Evolutionary conservation across 2,797 vertebrate genomes (phyloP), one percentile per base, ranked within the genome.

Genomic region (Mus caroli): DNA sequence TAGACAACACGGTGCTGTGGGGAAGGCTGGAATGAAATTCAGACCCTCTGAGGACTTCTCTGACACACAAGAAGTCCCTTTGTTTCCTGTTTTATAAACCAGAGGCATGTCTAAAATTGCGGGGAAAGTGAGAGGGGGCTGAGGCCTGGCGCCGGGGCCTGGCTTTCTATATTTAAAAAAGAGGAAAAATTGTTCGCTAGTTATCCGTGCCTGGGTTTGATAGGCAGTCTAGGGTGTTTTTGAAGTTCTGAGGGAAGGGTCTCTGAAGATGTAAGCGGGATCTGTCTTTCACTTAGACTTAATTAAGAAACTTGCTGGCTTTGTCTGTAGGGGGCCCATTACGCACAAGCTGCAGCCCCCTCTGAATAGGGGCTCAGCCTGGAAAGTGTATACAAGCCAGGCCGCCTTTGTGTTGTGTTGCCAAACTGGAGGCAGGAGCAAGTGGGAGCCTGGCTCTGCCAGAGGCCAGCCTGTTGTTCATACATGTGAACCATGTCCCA

Each of bases 261-360:
- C 98, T 97, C 95, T 60, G 93, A 95, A 97, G 96, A 96, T 98
- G 98, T 97, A 97, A 99, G 98, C 96, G 96, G 98, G 99, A 98
- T 98, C 98, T 54, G 97, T 98, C 98, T 98, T 98, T 98, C 98
- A 98, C 98, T 98, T 97, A 28, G 97, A 94, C 98, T 99, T 99
- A 98, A 99, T 98, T 98, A 98, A 98, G 97, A 97, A 98, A 97
- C 98, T 98, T 92, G 15, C 97, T 82, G 94, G 97, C 98, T 99
- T 99, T 99, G 99, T 98, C 98, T 98, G 31, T 43, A 97, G 95
- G 98, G 97, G 97, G 97, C 97, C 97, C 37, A 52, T 96, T 98
- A 97, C 6, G 89, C 83, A 76, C 90, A 94, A 94, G 97, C 98
- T 96, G 75, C 0, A 64, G 97, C 92, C 97, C 97, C 97, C 97